A percentile compares a stretch with the other conserved stretches of the same genome.
phyloP scores from a whole-genome alignment of 2,797 vertebrate genomes.

The Salmo trutta region DNA sequence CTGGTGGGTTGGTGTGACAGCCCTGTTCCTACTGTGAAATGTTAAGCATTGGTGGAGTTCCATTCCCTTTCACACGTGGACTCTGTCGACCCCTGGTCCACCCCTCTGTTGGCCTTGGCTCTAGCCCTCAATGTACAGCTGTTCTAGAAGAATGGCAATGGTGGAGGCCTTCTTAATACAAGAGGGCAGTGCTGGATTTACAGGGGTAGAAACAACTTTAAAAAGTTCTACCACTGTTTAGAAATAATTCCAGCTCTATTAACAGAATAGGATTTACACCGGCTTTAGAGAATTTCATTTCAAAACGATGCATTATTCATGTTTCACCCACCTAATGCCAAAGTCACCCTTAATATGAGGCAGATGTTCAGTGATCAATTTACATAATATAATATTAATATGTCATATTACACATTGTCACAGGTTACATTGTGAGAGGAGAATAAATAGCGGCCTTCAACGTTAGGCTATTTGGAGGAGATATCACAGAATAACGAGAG shows the following conservation, averaged over 20 bases:
- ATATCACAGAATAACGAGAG: slow-evolving; percentile 1
- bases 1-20: neutral
- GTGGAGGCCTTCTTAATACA: neutral
- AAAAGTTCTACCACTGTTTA: neutral
- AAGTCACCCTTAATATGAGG: neutral
- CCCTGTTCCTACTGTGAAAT: neutral
- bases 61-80: slow-evolving; percentile 25
- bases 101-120: neutral
- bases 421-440: neutral
- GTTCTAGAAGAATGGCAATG: neutral
- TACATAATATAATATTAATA: neutral
- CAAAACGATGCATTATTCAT: neutral
- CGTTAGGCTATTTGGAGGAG: neutral
- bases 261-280: neutral
- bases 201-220: neutral
- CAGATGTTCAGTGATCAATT: neutral
- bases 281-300: neutral
- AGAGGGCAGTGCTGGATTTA: neutral
- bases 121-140: slow-evolving; percentile 8
- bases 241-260: neutral
- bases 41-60: neutral
- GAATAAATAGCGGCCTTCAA: neutral
- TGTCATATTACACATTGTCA: neutral
- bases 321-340: neutral
- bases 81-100: slow-evolving; percentile 24